phyloP scores from a whole-genome alignment of 2,888 invertebrate genomes.

The Eurois occulta region DNA sequence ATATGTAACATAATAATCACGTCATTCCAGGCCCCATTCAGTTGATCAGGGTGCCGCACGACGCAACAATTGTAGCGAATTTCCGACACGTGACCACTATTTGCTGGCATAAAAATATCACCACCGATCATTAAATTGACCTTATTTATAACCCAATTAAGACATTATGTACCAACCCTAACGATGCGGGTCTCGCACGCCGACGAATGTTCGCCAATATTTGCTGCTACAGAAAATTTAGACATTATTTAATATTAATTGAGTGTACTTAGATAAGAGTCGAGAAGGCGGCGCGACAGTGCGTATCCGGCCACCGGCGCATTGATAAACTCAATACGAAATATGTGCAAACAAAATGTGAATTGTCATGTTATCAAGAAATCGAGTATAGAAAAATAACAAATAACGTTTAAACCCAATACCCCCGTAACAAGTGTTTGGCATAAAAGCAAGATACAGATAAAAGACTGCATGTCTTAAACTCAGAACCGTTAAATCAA shows the following conservation, averaged over 20 bases:
- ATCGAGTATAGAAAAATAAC: slow-evolving; percentile 58
- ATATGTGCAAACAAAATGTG: slow-evolving; percentile 76
- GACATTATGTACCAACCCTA: slow-evolving; percentile 78
- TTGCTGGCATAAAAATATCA: slow-evolving; percentile 84
- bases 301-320: slow-evolving; percentile 82
- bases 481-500: slow-evolving; percentile 57
- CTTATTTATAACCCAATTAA: slow-evolving; percentile 88
- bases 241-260: slow-evolving; percentile 67
- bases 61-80: slow-evolving; percentile 86
- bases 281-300: slow-evolving; percentile 80
- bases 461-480: slow-evolving; percentile 52
- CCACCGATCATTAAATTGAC: slow-evolving; percentile 81
- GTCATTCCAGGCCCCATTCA: slow-evolving; percentile 81
- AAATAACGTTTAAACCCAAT: slow-evolving; percentile 40
- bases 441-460: slow-evolving; percentile 13
- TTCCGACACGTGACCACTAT: slow-evolving; percentile 88
- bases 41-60: slow-evolving; percentile 78
- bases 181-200: slow-evolving; percentile 80
- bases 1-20: slow-evolving; percentile 86
- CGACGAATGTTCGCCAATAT: slow-evolving; percentile 66
- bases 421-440: slow-evolving; percentile 32
- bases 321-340: slow-evolving; percentile 79
- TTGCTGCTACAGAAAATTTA: slow-evolving; percentile 42
- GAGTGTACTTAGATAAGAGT: slow-evolving; percentile 80
- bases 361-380: slow-evolving; percentile 66